Evolutionary conservation across 2,888 invertebrate species (phyloP).

Genomic region (Coenonympha arcania): DNA sequence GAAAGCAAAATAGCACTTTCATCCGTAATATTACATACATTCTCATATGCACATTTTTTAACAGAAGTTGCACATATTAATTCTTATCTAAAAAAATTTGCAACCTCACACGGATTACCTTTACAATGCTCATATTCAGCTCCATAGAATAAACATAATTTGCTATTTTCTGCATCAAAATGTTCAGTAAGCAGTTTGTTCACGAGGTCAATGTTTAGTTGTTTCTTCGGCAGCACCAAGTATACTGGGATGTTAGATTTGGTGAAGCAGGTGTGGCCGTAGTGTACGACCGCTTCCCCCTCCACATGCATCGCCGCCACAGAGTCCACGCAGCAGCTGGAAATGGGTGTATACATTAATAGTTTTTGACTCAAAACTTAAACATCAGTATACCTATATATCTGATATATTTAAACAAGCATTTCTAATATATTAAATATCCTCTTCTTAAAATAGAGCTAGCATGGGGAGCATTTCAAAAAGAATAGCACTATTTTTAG

Average conservation of each 20-base stretch:
- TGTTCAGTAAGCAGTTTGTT: slow-evolving; percentile 34
- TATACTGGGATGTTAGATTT: slow-evolving; percentile 83
- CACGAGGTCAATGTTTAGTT: slow-evolving; percentile 66
- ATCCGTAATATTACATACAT: too few species aligned
- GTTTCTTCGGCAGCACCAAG: slow-evolving; percentile 78
- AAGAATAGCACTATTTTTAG: too few species aligned
- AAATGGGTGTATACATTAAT: slow-evolving; percentile 28
- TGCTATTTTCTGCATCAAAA: slow-evolving; percentile 42
- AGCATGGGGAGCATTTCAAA: too few species aligned
- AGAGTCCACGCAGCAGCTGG: slow-evolving; percentile 91
- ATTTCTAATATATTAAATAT: too few species aligned
- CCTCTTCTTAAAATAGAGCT: too few species aligned
- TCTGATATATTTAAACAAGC: too few species aligned
- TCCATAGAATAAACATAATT: slow-evolving; percentile 78
- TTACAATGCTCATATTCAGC: slow-evolving; percentile 77
- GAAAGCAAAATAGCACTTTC: too few species aligned
- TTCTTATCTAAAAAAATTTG: background rate
- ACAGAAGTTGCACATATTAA: too few species aligned
- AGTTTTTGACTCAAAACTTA: too few species aligned
- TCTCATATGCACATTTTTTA: too few species aligned
- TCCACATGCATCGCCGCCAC: slow-evolving; percentile 91
- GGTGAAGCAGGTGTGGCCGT: slow-evolving; percentile 91
- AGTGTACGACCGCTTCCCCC: slow-evolving; percentile 91
- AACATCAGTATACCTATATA: too few species aligned
- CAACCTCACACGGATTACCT: slow-evolving; percentile 50